These are phyloP conservation scores for Melanostoma mellinum DNA, from an alignment of 2,888 invertebrate genomes.

Conservation along the genomic window DNA sequence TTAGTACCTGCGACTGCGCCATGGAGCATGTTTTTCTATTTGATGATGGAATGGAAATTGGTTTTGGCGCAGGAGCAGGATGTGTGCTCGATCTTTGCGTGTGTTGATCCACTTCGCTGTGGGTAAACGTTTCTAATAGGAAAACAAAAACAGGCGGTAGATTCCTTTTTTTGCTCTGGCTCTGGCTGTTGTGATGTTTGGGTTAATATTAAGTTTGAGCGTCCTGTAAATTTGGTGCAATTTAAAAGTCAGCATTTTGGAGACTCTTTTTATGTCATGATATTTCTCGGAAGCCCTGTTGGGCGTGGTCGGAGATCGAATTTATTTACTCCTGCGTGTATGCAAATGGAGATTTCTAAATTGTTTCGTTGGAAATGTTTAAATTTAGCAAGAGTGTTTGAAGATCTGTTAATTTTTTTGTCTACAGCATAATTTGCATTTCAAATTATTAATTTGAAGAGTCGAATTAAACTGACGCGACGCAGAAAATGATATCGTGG, in stretches of 20 bases:
- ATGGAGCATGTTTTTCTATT: conserved; percentile 58
- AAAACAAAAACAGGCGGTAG: conserved; percentile 20
- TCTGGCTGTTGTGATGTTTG: too few species aligned
- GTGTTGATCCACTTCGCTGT: conserved; percentile 33
- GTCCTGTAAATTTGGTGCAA: conserved; percentile 57
- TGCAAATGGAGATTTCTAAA: conserved; percentile 51
- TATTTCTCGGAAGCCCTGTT: conserved; percentile 27
- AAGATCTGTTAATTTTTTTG: not conserved
- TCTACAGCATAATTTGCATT: too few species aligned
- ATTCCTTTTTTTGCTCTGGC: conserved; percentile 1
- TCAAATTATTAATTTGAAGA: too few species aligned
- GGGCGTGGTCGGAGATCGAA: conserved; percentile 29
- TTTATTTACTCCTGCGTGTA: conserved; percentile 33
- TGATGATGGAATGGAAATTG: conserved; percentile 45
- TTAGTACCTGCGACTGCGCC: conserved; percentile 32
- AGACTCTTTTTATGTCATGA: conserved; percentile 32
- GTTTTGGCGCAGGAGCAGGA: conserved; percentile 30
- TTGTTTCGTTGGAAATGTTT: conserved; percentile 53
- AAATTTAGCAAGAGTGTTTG: not conserved
- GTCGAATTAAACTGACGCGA: too few species aligned
- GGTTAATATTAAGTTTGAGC: conserved; percentile 35
- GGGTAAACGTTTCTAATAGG: conserved; percentile 65
- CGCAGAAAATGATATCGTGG: too few species aligned
- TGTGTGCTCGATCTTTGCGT: conserved; percentile 41
- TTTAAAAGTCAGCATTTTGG: conserved; percentile 44